Evolutionary conservation across 2,113 vertebrate genomes (phyloP).

Genomic region (Caranx melampygus): DNA sequence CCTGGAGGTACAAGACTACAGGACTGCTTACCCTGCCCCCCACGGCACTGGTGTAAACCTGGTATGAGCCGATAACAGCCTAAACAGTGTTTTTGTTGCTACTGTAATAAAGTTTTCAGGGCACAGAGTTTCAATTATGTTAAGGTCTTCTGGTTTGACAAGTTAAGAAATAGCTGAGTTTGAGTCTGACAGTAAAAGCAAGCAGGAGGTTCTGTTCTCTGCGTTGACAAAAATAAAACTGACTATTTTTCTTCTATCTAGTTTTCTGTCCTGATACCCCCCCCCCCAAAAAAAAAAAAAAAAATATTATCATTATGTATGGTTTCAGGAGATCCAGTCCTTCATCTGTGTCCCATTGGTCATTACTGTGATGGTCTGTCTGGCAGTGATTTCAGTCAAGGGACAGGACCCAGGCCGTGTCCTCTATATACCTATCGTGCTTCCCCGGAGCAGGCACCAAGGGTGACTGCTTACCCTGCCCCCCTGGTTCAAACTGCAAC

Average conservation of each 20-base stretch:
- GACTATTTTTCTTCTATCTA: neutral
- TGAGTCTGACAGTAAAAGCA: neutral
- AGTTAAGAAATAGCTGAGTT: neutral
- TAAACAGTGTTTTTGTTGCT: neutral
- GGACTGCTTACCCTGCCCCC: conserved; percentile 89
- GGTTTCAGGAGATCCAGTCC: conserved; percentile 81
- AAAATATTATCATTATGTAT: neutral
- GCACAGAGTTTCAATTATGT: neutral
- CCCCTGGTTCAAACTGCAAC: conserved; percentile 86
- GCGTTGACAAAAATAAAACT: neutral
- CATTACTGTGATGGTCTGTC: conserved; percentile 87
- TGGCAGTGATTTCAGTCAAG: conserved; percentile 61
- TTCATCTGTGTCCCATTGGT: conserved; percentile 84
- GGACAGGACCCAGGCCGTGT: conserved; percentile 83
- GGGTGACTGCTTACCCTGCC: conserved; percentile 87
- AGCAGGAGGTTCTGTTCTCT: neutral
- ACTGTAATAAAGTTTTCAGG: neutral
- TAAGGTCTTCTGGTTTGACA: neutral
- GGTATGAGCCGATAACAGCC: conserved; percentile 73
- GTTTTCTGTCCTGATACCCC: neutral
- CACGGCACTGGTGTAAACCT: conserved; percentile 87
- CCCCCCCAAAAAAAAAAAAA: too few species aligned
- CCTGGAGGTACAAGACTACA: conserved; percentile 82
- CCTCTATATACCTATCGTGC: conserved; percentile 86
- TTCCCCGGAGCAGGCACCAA: conserved; percentile 82